These are phyloP conservation scores for Keiferia lycopersicella DNA, from an alignment of 2,888 invertebrate genomes.

Conservation along the genomic window DNA sequence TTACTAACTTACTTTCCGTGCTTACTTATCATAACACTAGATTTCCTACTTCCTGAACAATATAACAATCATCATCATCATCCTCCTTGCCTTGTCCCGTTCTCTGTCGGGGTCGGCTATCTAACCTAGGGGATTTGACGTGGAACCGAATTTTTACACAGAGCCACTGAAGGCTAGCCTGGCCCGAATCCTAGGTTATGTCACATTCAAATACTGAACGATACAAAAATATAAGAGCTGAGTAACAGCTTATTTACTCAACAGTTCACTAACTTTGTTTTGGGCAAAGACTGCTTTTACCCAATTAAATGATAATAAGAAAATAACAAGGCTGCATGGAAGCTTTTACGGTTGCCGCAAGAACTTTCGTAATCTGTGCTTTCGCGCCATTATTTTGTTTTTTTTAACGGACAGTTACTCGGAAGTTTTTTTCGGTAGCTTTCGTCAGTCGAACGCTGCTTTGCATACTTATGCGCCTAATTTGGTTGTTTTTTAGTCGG, in stretches of 20 bases:
- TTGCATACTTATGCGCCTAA: not conserved
- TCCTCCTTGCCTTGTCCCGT: no score
- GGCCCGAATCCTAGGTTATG: no score
- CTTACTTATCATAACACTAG: no score
- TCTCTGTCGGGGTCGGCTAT: no score
- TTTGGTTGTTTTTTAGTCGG: not conserved
- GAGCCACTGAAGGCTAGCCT: no score
- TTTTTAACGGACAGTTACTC: slow-evolving; percentile 23
- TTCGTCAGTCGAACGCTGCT: not conserved
- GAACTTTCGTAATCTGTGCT: slow-evolving; percentile 11
- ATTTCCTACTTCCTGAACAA: no score
- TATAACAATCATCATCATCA: no score
- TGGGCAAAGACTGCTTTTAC: not conserved
- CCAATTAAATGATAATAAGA: slow-evolving; percentile 7
- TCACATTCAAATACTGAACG: no score
- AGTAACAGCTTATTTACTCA: not conserved
- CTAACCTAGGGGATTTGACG: no score
- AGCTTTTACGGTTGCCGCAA: slow-evolving; percentile 5
- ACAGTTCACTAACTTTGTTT: not conserved
- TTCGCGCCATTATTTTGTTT: slow-evolving; percentile 4
- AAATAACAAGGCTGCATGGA: slow-evolving; percentile 8
- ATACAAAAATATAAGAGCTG: no score
- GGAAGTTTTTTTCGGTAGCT: slow-evolving; percentile 9
- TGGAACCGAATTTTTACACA: no score
- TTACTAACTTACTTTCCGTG: no score